These are phyloP conservation scores for Drosophila carrolli DNA, from an alignment of 1,140 invertebrate species.

Conservation along the genomic window DNA sequence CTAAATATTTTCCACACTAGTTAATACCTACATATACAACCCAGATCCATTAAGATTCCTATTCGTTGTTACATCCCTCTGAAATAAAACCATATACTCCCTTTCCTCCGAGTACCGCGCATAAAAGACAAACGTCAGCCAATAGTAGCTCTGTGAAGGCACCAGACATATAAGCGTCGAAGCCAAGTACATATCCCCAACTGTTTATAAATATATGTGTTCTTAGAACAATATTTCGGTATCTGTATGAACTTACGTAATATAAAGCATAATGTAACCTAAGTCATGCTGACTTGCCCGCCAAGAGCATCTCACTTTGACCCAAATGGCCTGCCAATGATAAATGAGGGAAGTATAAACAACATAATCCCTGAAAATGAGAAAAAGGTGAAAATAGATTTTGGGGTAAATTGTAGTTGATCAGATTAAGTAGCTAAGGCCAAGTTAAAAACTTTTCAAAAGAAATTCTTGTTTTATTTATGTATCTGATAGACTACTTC, in stretches of 20 bases:
- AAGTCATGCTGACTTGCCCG: not conserved
- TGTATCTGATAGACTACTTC: constrained; percentile 46
- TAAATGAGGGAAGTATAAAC: constrained; percentile 1
- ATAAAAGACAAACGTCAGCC: constrained; percentile 66
- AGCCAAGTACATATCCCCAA: constrained; percentile 66
- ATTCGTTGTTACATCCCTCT: constrained; percentile 1
- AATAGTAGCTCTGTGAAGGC: constrained; percentile 62
- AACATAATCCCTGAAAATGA: constrained; percentile 1
- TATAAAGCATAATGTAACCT: constrained; percentile 31
- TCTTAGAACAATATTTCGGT: constrained; percentile 43
- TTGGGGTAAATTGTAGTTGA: not conserved
- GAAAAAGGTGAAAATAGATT: constrained; percentile 20
- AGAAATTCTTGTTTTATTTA: constrained; percentile 2
- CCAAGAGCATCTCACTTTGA: constrained; percentile 7
- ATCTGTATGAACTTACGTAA: constrained; percentile 43
- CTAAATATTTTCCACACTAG: too few relatives aligned
- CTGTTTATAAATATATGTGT: constrained; percentile 44
- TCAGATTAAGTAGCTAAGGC: not conserved
- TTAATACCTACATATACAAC: too few relatives aligned
- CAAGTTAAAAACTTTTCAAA: not conserved
- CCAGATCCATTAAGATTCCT: not conserved
- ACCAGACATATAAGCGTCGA: constrained; percentile 49
- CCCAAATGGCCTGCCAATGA: constrained; percentile 5
- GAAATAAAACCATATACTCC: constrained; percentile 16
- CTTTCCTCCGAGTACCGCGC: constrained; percentile 29